Percentiles rank a stretch among this genome's conserved stretches.
Conservation (phyloP, 2,797 vertebrate genomes). For the Aeoliscus strigatus region DNA sequence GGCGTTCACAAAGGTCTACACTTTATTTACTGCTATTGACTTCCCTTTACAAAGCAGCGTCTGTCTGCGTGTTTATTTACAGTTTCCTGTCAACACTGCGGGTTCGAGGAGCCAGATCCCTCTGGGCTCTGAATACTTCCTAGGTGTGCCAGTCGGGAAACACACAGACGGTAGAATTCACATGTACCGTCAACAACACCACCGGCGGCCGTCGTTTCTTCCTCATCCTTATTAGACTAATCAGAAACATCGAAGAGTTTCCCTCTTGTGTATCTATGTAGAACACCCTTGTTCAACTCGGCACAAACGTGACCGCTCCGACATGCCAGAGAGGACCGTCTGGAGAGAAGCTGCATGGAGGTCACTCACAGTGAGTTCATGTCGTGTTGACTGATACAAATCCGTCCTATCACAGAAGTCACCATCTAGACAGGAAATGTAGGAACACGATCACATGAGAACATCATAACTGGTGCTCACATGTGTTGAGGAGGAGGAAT, state of each 20-base stretch:
- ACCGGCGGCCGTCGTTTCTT: too few species aligned
- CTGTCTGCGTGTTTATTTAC: constrained; percentile 22
- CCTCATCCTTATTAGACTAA: too few species aligned
- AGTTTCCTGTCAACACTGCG: constrained; percentile 15
- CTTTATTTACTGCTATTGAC: constrained; percentile 17
- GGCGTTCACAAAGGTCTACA: constrained; percentile 1
- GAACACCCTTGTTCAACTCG: neutral
- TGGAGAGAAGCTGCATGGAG: constrained; percentile 1
- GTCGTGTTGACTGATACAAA: too few species aligned
- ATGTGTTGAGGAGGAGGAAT: too few species aligned
- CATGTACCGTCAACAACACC: too few species aligned
- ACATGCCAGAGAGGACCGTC: neutral
- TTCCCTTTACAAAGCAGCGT: constrained; percentile 11
- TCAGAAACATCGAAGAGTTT: neutral
- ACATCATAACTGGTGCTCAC: too few species aligned
- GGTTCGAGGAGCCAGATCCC: constrained; percentile 2
- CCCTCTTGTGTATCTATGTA: neutral
- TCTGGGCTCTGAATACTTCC: too few species aligned
- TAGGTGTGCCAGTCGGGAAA: too few species aligned
- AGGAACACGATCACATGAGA: too few species aligned
- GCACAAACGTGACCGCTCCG: constrained; percentile 3
- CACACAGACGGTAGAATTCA: too few species aligned
- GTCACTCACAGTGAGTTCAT: constrained; percentile 30
- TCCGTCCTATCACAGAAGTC: constrained; percentile 11
- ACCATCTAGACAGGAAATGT: too few species aligned